phyloP scores from a whole-genome alignment of 2,797 vertebrate species.

The Mycteria americana region DNA sequence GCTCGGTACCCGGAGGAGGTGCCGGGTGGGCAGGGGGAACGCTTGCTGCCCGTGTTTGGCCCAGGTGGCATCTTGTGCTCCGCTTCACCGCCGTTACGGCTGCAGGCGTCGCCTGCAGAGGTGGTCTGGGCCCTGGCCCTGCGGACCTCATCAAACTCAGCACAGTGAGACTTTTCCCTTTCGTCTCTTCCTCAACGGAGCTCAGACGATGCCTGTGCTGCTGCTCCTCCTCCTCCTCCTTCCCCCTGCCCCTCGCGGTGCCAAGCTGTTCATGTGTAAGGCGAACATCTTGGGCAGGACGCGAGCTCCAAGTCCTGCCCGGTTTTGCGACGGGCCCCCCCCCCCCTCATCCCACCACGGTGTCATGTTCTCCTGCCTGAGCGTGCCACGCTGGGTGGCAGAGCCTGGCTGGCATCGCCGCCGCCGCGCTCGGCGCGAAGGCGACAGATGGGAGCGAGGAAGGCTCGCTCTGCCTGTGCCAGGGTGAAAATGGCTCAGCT shows the following conservation, averaged over 20 bases:
- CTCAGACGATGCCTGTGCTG: neutral
- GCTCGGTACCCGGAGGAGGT: neutral
- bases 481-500: constrained; percentile 69
- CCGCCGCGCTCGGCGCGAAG: neutral
- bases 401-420: constrained; percentile 40
- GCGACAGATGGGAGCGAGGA: constrained; percentile 60
- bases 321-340: neutral
- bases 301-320: neutral
- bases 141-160: neutral
- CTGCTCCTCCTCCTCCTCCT: neutral
- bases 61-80: neutral
- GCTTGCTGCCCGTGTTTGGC: neutral
- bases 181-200: neutral
- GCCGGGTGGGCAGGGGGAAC: fast-evolving
- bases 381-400: constrained; percentile 33
- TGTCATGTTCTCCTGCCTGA: constrained; percentile 3
- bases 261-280: constrained; percentile 56
- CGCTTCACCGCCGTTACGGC: fast-evolving
- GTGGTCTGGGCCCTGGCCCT: neutral
- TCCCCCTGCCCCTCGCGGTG: neutral
- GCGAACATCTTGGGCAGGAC: constrained; percentile 38
- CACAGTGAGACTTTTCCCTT: neutral
- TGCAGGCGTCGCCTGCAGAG: neutral
- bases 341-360: neutral
- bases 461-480: constrained; percentile 52